These are phyloP conservation scores for Mesochorus sp. DNA, from an alignment of 2,888 invertebrate species.

Conservation along the genomic window DNA sequence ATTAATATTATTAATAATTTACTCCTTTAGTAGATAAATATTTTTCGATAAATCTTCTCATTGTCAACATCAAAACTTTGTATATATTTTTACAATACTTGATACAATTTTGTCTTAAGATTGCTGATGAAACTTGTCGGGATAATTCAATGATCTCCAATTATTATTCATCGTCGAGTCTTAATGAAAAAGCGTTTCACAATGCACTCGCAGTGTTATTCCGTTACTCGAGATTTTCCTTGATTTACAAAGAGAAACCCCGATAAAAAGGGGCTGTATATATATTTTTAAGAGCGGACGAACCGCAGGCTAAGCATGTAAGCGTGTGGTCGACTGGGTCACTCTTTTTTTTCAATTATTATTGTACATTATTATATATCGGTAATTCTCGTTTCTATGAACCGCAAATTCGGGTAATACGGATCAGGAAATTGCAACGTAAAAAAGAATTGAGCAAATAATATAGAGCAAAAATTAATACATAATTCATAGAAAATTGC, in stretches of 20 bases:
- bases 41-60: too few species aligned
- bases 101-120: not conserved
- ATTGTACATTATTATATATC: constrained; percentile 35
- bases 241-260: not conserved
- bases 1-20: too few species aligned
- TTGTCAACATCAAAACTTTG: too few species aligned
- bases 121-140: not conserved
- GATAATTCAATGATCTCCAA: constrained; percentile 7
- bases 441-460: constrained; percentile 58
- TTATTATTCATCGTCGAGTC: constrained; percentile 27
- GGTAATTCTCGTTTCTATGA: constrained; percentile 62
- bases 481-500: constrained; percentile 48
- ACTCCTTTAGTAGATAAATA: too few species aligned
- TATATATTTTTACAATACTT: too few species aligned
- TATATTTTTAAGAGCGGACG: constrained; percentile 65
- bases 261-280: not conserved
- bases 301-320: constrained; percentile 78
- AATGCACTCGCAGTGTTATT: constrained; percentile 31
- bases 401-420: constrained; percentile 65
- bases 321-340: constrained; percentile 75
- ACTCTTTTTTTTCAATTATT: constrained; percentile 53
- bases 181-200: constrained; percentile 46
- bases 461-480: constrained; percentile 59
- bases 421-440: constrained; percentile 65
- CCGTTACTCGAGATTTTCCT: constrained; percentile 16